Evolutionary conservation across 2,888 invertebrate genomes (phyloP).

Genomic region (Alviniconcha strummeri): DNA sequence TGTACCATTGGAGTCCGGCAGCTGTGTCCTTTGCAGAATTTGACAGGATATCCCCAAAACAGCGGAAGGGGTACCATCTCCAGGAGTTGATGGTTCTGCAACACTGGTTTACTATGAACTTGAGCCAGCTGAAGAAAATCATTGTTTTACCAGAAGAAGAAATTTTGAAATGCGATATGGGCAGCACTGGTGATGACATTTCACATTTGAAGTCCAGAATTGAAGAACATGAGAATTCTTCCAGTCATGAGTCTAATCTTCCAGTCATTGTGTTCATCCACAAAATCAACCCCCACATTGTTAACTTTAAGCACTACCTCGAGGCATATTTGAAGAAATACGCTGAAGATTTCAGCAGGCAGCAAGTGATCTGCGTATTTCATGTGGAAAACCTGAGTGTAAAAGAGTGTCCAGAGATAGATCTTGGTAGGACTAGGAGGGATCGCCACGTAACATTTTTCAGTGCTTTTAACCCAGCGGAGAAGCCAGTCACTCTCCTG

Average conservation of each 20-base stretch:
- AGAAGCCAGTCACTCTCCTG: constrained; percentile 5
- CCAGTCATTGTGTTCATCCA: constrained; percentile 16
- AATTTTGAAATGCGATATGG: too few relatives aligned
- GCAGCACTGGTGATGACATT: background rate
- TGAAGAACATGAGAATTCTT: too few relatives aligned
- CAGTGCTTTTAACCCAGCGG: constrained; percentile 15
- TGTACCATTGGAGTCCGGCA: too few relatives aligned
- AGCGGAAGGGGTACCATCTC: background rate
- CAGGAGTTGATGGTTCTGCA: constrained; percentile 4
- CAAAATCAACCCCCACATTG: background rate
- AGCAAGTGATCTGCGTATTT: background rate
- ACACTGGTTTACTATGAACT: background rate
- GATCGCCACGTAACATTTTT: background rate
- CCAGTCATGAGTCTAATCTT: background rate
- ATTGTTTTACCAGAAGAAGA: too few relatives aligned
- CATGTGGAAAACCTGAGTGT: constrained; percentile 1
- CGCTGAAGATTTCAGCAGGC: background rate
- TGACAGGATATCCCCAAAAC: background rate
- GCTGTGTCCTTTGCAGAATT: background rate
- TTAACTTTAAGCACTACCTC: constrained; percentile 10
- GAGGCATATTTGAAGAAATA: constrained; percentile 18
- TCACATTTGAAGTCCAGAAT: too few relatives aligned
- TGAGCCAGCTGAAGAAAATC: background rate
- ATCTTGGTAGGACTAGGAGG: background rate
- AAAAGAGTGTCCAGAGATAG: background rate